These are phyloP conservation scores for Petrolisthes cinctipes DNA, from an alignment of 2,888 invertebrate genomes.

Conservation along the genomic window DNA sequence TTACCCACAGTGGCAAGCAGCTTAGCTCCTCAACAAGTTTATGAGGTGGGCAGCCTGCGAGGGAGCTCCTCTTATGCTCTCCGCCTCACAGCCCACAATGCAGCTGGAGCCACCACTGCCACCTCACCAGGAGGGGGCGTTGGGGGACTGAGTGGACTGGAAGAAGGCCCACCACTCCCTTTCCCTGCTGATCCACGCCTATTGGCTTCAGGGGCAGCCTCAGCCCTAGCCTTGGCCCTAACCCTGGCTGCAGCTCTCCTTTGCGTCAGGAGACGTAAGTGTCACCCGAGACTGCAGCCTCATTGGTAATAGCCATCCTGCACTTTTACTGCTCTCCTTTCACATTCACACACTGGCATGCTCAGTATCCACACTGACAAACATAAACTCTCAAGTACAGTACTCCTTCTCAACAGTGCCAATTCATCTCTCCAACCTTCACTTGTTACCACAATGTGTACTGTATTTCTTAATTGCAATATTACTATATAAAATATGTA, in stretches of 20 bases:
- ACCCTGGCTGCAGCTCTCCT: constrained; percentile 51
- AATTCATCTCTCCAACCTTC: too few species aligned
- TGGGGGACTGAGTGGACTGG: constrained; percentile 35
- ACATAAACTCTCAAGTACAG: too few species aligned
- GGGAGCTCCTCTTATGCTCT: constrained; percentile 27
- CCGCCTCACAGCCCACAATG: constrained; percentile 51
- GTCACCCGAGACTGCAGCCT: background rate
- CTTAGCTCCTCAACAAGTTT: constrained; percentile 47
- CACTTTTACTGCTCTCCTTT: too few species aligned
- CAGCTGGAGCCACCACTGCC: constrained; percentile 50
- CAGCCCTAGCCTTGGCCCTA: constrained; percentile 44
- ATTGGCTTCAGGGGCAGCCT: constrained; percentile 51
- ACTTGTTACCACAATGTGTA: too few species aligned
- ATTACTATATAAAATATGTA: too few species aligned
- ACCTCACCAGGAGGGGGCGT: constrained; percentile 21
- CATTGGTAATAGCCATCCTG: background rate
- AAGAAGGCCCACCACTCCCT: constrained; percentile 36
- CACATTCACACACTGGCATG: too few species aligned
- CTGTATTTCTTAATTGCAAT: too few species aligned
- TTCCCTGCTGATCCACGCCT: constrained; percentile 48
- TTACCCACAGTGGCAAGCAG: constrained; percentile 47
- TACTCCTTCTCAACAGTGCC: too few species aligned
- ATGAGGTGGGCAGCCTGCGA: constrained; percentile 48
- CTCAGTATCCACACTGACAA: too few species aligned
- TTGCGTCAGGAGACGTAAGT: constrained; percentile 54